Percentiles rank a stretch among this genome's conserved stretches.
Evolutionary conservation across 2,113 vertebrate genomes (phyloP).

Genomic region (Cathartes aura): DNA sequence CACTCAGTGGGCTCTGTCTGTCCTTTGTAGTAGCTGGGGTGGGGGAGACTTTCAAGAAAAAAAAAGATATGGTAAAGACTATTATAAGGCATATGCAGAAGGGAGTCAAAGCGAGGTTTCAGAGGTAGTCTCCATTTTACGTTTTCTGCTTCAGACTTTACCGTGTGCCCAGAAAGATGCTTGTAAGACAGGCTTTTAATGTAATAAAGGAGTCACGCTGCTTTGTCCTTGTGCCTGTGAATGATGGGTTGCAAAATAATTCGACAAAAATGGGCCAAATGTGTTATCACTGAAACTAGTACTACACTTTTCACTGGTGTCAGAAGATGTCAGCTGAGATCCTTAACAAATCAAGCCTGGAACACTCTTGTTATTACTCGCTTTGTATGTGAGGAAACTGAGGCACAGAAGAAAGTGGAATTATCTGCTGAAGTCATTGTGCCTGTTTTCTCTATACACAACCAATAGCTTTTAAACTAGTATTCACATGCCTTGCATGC

Average conservation of each 20-base stretch:
- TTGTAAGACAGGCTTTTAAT: background rate
- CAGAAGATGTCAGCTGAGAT: background rate
- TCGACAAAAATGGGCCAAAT: background rate
- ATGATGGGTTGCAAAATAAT: background rate
- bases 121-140: background rate
- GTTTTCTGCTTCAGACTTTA: background rate
- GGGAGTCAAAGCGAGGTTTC: background rate
- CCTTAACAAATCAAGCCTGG: background rate
- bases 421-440: background rate
- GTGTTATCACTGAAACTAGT: background rate
- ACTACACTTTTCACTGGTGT: background rate
- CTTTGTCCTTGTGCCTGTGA: background rate
- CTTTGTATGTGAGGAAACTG: background rate
- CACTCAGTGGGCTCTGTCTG: background rate
- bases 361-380: background rate
- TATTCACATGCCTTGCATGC: background rate
- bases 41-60: background rate
- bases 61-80: background rate
- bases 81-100: background rate
- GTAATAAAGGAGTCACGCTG: background rate
- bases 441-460: background rate
- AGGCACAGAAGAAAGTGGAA: background rate
- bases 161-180: background rate
- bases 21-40: background rate
- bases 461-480: background rate